phyloP scores from a whole-genome alignment of 2,113 vertebrate species.

The Corvus moneduloides region DNA sequence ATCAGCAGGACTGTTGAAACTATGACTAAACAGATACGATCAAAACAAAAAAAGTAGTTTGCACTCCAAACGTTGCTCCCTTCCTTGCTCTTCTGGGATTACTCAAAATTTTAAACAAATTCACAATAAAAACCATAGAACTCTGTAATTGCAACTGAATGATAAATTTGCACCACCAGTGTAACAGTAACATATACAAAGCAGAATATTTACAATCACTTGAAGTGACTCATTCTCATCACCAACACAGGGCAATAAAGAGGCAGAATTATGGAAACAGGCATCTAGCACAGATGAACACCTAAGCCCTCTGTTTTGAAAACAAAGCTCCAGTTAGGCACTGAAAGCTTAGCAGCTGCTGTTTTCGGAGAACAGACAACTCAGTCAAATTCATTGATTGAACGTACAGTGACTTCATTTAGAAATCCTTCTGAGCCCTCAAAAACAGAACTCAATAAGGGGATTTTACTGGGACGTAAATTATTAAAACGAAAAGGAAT shows the following conservation, averaged over 20 bases:
- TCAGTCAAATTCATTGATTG: neutral
- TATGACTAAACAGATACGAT: neutral
- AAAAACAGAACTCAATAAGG: neutral
- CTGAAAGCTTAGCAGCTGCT: neutral
- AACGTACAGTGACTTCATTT: neutral
- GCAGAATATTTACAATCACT: neutral
- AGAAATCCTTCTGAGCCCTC: constrained; percentile 19
- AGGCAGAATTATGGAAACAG: neutral
- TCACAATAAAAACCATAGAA: neutral
- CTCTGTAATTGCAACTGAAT: neutral
- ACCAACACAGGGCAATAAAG: neutral
- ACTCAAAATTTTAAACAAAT: neutral
- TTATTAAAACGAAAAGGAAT: neutral
- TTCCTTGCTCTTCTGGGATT: neutral
- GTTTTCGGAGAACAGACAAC: neutral
- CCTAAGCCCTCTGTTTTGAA: neutral
- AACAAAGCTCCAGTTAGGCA: neutral
- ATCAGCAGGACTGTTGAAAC: neutral
- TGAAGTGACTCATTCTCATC: neutral
- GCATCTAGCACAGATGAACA: neutral
- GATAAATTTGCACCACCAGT: neutral
- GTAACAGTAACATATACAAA: fast-evolving
- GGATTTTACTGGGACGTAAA: neutral
- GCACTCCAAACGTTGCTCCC: neutral
- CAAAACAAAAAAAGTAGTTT: neutral